Base-by-base conservation (phyloP, 2,797 vertebrate species). In the Chelonia mydas region DNA sequence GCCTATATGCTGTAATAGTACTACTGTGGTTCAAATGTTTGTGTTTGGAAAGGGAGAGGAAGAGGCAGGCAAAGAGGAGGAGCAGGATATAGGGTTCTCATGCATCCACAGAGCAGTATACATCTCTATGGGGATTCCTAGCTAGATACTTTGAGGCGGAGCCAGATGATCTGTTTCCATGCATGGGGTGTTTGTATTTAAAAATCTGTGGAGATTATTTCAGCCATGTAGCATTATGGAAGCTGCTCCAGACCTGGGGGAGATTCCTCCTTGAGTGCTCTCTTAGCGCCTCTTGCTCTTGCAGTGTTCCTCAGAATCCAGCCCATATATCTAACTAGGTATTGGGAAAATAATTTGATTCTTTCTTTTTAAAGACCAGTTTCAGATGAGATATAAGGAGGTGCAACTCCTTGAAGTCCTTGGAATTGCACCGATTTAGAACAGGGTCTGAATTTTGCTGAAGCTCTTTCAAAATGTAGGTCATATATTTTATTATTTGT, bases 1-100 rank as follows among this genome's bases (percentile, higher is more conserved):
- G 81, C 83, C 91, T 95, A 76, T 90, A 85, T 92, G 83, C 92
- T 92, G 41, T 92, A 37, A 72, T 89, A 83, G 87, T 92, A 96
- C 90, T 90, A 95, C 25, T 0, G 27, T 86, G 61, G 81, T 79
- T 93, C 88, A 85, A 86, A 79, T 95, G 93, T 90, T 86, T 95
- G 90, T 86, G 6, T 87, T 80, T 72, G 87, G 84, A 94, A 81
- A 82, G 0, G 0, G 17, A 65, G 8, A 25, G 84, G 37, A 54
- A 90, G 27, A 47, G 7, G 65, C 74, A 88, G 54, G 81, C 37
- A 31, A 74, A 16, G n/a, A 90, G 37, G 59, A 90, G 15, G 15
- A 28, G 57, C 78, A 88, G 54, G 80, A 92, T 89, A 61, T 80
- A 90, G 96, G 27, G 59, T 89, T 59, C 61, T 85, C 61, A 81